Conservation (phyloP, 2,113 vertebrate species). For the Rhea pennata region DNA sequence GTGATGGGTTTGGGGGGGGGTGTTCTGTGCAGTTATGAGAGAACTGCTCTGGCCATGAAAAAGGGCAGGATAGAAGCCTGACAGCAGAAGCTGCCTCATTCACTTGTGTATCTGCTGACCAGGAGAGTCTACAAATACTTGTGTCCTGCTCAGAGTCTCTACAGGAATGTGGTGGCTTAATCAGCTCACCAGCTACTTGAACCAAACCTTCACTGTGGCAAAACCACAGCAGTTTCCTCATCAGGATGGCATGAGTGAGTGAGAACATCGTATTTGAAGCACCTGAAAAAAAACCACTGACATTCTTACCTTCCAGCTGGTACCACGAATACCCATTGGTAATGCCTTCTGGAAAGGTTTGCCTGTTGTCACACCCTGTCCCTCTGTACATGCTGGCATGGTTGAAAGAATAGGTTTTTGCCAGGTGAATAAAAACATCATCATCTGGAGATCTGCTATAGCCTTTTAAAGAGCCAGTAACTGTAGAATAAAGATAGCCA, state of each 20-base stretch:
- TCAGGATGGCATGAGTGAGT: not conserved
- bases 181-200: not conserved
- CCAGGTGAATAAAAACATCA: slow-evolving; percentile 91
- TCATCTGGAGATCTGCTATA: slow-evolving; percentile 85
- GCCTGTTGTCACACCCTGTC: slow-evolving; percentile 68
- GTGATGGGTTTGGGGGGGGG: too few relatives aligned
- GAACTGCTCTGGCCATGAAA: not conserved
- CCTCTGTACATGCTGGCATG: slow-evolving; percentile 85
- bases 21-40: not conserved
- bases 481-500: slow-evolving; percentile 38
- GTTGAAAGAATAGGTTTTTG: slow-evolving; percentile 85
- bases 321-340: slow-evolving; percentile 94
- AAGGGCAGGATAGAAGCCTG: not conserved
- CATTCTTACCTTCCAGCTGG: slow-evolving; percentile 82
- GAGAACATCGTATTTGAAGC: not conserved
- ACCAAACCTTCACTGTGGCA: not conserved
- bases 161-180: fast-evolving
- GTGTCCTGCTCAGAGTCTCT: not conserved
- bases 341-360: slow-evolving; percentile 82
- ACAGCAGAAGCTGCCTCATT: not conserved
- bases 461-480: slow-evolving; percentile 41
- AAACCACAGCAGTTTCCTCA: not conserved
- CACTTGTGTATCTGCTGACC: not conserved
- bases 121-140: not conserved
- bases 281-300: not conserved